Conservation (phyloP, 1,140 invertebrate species). For the Calliphora vicina region DNA sequence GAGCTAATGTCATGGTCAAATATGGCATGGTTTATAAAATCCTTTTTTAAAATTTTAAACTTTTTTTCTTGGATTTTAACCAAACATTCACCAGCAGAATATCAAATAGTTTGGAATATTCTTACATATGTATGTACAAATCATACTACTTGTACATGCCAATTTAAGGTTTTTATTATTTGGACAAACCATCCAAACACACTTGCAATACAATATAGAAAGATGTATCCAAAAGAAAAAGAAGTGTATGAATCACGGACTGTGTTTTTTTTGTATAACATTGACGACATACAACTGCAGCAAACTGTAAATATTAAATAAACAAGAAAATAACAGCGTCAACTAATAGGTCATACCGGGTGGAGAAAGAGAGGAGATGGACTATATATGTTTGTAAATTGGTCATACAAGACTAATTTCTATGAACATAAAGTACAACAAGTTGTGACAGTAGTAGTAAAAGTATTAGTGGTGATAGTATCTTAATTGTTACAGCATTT, state of each 20-base stretch:
- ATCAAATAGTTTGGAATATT: background rate
- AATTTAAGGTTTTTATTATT: conserved; percentile 4
- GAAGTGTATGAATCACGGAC: conserved; percentile 16
- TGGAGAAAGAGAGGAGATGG: background rate
- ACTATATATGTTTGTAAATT: background rate
- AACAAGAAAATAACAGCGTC: background rate
- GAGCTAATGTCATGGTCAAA: conserved; percentile 30
- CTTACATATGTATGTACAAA: background rate
- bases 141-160: background rate
- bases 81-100: conserved; percentile 17
- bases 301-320: conserved; percentile 16
- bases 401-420: background rate
- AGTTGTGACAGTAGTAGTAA: background rate
- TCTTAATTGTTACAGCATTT: background rate
- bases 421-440: background rate
- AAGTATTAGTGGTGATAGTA: background rate
- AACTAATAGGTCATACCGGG: background rate
- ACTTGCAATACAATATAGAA: background rate
- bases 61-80: background rate
- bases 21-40: conserved; percentile 2
- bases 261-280: too few relatives aligned
- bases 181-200: background rate
- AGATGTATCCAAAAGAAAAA: background rate
- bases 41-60: background rate
- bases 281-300: background rate